Conservation (phyloP, 2,797 vertebrate species). For the Alexandromys oeconomus region DNA sequence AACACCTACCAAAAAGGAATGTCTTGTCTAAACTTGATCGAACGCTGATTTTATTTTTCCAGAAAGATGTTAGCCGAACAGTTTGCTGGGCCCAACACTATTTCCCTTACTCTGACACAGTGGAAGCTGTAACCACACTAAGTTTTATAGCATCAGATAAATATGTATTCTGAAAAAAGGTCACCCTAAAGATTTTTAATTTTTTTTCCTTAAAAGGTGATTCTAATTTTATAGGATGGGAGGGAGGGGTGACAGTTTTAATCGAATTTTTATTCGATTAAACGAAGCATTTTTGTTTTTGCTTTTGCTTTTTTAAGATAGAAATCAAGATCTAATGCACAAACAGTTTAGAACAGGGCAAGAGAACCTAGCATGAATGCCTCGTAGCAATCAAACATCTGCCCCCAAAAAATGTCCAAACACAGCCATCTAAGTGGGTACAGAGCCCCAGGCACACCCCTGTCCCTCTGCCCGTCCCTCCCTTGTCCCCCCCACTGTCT, state of each 20-base stretch:
- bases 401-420: no score
- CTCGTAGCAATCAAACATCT: no score
- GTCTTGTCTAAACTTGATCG: slow-evolving; percentile 59
- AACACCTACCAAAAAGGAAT: neutral
- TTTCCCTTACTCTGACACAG: slow-evolving; percentile 4
- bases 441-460: neutral
- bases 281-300: neutral
- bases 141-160: slow-evolving; percentile 60
- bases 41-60: slow-evolving; percentile 50
- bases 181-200: slow-evolving; percentile 28
- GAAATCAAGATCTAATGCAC: slow-evolving; percentile 22
- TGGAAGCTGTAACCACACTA: neutral
- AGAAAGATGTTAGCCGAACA: slow-evolving; percentile 54
- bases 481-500: no score
- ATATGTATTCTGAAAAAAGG: slow-evolving; percentile 49
- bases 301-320: neutral
- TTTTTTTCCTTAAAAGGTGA: slow-evolving; percentile 59
- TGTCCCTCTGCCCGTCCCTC: no score
- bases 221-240: slow-evolving; percentile 7
- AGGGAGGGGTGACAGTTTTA: neutral
- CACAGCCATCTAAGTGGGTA: neutral
- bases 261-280: slow-evolving; percentile 33
- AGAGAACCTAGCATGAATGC: no score
- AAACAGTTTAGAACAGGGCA: neutral
- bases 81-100: neutral